These are phyloP conservation scores for Camptogramma bilineatum DNA, from an alignment of 2,888 invertebrate species.

Conservation along the genomic window DNA sequence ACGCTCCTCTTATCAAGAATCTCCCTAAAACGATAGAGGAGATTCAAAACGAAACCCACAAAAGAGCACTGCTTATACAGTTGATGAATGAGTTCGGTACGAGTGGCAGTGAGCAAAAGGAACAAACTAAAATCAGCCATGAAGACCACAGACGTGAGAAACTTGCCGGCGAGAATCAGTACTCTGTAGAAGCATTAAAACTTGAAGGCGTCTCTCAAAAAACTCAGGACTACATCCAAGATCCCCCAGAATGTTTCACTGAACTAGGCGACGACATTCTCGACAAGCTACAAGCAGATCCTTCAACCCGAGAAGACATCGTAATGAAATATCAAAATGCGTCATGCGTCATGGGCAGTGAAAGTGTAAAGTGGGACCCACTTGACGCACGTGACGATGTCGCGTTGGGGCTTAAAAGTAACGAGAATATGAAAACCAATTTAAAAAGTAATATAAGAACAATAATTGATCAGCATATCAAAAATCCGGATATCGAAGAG, in stretches of 20 bases:
- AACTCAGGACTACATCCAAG: constrained; percentile 71
- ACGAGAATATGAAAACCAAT: too few species aligned
- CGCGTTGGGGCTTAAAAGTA: too few species aligned
- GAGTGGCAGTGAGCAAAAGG: constrained; percentile 52
- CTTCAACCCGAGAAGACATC: constrained; percentile 52
- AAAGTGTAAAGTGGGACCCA: too few species aligned
- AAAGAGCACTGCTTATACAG: constrained; percentile 90
- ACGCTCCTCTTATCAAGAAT: constrained; percentile 90
- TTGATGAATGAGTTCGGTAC: constrained; percentile 70
- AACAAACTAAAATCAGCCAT: constrained; percentile 46
- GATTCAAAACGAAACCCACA: constrained; percentile 95
- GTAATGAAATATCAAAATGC: too few species aligned
- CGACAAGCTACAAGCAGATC: constrained; percentile 69
- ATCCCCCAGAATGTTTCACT: constrained; percentile 66
- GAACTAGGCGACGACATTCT: constrained; percentile 68
- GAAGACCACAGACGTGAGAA: not conserved
- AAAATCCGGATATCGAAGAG: constrained; percentile 65
- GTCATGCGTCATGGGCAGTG: too few species aligned
- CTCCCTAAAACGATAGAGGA: constrained; percentile 98
- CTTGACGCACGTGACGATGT: too few species aligned
- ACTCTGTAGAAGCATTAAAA: constrained; percentile 73
- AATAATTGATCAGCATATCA: constrained; percentile 63
- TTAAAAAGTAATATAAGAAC: constrained; percentile 66
- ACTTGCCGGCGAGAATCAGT: not conserved
- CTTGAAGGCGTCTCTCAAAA: constrained; percentile 69